Base-by-base conservation (phyloP, 2,888 invertebrate genomes). In the Dicroscelio sp. region DNA sequence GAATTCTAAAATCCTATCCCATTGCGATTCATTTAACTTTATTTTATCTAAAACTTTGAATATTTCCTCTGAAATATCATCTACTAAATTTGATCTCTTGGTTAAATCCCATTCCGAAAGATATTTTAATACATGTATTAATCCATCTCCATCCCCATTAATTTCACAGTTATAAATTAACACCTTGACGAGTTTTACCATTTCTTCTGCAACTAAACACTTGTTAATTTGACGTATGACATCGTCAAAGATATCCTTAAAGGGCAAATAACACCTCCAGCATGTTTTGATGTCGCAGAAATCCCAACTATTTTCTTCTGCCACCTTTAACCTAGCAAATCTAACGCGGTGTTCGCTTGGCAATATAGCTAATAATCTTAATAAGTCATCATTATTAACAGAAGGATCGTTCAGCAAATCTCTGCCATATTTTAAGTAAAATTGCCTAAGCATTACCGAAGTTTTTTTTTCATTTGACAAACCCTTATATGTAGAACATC, bases 81-180 rank as follows among this genome's bases (percentile, higher is more conserved):
- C n/a, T n/a, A n/a, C n/a, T n/a, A n/a, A n/a, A n/a, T n/a, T n/a
- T n/a, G n/a, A n/a, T n/a, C n/a, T n/a, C n/a, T n/a, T n/a, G n/a
- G 89, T 69, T 0, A 96, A 20, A 14, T 95, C 88, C 94, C 3
- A 90, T 87, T 2, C n/a, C n/a, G 88, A 88, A 12, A 96, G 84
- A 69, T 96, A 96, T 20, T 88, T 84, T 12, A 97, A 38, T 0
- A 95, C 93, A 0, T 95, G 82, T 0, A 95, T 73, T 1, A 97
- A 88, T 17, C 95, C 93, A 0, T 93, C 79, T 0, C 94, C 60
- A 75, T 96, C 96, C 12, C 95, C 75, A 67, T 97, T 96, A 14
- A 96, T 89, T 30, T 93, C 94, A 58, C 96, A 97, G 17, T 92
- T 93, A 30, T 88, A 93, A 2, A 97, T 92, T 94, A 97, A 94